Evolutionary conservation across 2,113 vertebrate species (phyloP).

Genomic region (Cyprinus carpio): DNA sequence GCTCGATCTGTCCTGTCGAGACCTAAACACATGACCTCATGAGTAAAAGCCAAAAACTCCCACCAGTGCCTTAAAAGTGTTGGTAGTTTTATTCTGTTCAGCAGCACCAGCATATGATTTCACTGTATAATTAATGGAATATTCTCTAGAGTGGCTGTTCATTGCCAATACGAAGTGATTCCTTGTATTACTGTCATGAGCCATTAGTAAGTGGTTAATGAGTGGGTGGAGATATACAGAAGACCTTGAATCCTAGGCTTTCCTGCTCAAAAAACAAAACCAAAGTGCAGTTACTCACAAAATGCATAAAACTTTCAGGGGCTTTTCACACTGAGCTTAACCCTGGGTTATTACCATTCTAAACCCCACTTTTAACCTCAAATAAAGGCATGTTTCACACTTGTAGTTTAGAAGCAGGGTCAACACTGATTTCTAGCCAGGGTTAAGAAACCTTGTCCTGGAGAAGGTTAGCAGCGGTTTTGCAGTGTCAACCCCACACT

Average conservation of each 20-base stretch:
- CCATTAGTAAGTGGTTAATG: neutral
- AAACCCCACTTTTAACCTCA: no score
- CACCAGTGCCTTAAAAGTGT: conserved; percentile 9
- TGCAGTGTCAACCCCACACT: no score
- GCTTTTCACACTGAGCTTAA: no score
- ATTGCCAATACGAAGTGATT: neutral
- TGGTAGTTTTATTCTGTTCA: neutral
- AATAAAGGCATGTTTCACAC: no score
- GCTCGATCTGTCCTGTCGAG: no score
- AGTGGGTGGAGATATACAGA: neutral
- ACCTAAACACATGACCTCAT: conserved; percentile 4
- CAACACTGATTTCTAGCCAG: no score
- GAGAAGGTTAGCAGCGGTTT: no score
- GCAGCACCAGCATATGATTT: conserved; percentile 18
- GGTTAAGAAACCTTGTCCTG: no score
- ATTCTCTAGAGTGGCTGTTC: neutral
- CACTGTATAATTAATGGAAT: conserved; percentile 6
- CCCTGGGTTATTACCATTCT: no score
- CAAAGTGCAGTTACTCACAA: neutral
- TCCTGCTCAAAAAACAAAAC: neutral
- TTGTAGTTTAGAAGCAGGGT: no score
- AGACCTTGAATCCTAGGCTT: neutral
- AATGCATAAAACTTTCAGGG: neutral
- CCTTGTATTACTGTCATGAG: neutral
- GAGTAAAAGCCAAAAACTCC: neutral